A percentile compares a stretch with the other conserved stretches of the same genome.
phyloP scores from a whole-genome alignment of 2,113 vertebrate species.

The Bolborhynchus lineola region DNA sequence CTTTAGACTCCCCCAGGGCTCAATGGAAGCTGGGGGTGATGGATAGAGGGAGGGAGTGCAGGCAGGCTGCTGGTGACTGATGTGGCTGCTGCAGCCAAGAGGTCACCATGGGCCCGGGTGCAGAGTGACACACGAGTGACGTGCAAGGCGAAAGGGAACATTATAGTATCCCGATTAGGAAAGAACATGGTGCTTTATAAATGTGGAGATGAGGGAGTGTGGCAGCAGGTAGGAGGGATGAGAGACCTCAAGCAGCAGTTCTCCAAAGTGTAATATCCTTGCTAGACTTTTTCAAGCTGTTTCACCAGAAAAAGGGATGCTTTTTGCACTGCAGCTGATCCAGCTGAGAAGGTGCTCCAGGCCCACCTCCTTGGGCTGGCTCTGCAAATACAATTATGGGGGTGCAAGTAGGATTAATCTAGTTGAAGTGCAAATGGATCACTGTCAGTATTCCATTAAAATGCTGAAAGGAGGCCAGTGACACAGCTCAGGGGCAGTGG shows the following conservation, averaged over 20 bases:
- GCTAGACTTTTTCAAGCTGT: background rate
- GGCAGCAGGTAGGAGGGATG: slow-evolving; percentile 40
- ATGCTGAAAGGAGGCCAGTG: slow-evolving; percentile 21
- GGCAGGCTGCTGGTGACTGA: slow-evolving; percentile 24
- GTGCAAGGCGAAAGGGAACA: background rate
- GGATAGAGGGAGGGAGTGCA: background rate
- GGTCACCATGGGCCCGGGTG: background rate
- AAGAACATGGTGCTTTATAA: slow-evolving; percentile 24
- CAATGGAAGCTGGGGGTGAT: background rate
- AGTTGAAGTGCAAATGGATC: background rate
- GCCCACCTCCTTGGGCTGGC: background rate
- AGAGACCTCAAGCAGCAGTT: background rate
- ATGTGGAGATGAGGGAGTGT: background rate
- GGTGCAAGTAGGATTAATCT: background rate
- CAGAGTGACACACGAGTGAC: slow-evolving; percentile 9
- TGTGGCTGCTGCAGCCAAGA: background rate
- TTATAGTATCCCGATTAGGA: background rate
- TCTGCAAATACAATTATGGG: background rate
- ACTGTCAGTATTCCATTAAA: slow-evolving; percentile 30
- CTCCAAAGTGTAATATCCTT: background rate
- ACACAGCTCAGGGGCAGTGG: background rate
- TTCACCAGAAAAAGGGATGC: background rate
- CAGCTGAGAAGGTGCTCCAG: background rate
- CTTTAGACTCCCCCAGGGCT: slow-evolving; percentile 70
- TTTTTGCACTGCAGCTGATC: background rate